Base-by-base conservation (phyloP, 2,888 invertebrate genomes). In the Perdita meconis region DNA sequence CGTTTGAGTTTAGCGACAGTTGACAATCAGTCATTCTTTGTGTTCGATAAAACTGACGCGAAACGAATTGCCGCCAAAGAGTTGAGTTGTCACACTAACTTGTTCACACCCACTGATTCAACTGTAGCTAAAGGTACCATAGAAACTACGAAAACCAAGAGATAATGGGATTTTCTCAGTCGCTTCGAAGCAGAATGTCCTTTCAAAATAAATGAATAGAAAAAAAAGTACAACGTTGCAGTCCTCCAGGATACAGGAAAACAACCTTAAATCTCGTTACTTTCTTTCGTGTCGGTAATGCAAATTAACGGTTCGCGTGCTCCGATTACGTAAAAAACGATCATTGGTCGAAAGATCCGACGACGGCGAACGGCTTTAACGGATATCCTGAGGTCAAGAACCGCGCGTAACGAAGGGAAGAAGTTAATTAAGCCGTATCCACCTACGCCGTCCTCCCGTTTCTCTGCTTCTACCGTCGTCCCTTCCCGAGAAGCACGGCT, bases 361-460 rank as follows among this genome's bases (percentile, higher is more conserved):
- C 63, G 44, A n/a, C 51, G 64, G 64, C 53, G 56, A 50, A 68
- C 64, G 59, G 63, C 72, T 78, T 70, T 61, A 80, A 73, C 73
- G 80, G 47, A 61, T 59, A 76, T 65, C 36, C 53, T 53, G 78
- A 78, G 78, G 81, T 74, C 67, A 76, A 85, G 80, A 78, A 77
- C 74, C 72, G 71, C 59, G 44, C 38, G 57, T 84, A 80, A 82
- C 61, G 76, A 81, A 72, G 69, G 82, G 82, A 84, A 84, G 70
- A 72, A 59, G 69, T 84, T 82, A 82, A 84, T 84, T 82, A 77
- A 82, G 78, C 68, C 61, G 57, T 56, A 69, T 77, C 72, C 81
- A 76, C 80, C 75, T 73, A 78, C 63, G 68, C 61, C 57, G 71
- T 68, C 61, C 69, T 70, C 53, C 30, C 71, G 42, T 66, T 81